A percentile compares a stretch with the other conserved stretches of the same genome.
Evolutionary conservation across 2,113 vertebrate species (phyloP).

Genomic region (Rhagologus leucostigma): DNA sequence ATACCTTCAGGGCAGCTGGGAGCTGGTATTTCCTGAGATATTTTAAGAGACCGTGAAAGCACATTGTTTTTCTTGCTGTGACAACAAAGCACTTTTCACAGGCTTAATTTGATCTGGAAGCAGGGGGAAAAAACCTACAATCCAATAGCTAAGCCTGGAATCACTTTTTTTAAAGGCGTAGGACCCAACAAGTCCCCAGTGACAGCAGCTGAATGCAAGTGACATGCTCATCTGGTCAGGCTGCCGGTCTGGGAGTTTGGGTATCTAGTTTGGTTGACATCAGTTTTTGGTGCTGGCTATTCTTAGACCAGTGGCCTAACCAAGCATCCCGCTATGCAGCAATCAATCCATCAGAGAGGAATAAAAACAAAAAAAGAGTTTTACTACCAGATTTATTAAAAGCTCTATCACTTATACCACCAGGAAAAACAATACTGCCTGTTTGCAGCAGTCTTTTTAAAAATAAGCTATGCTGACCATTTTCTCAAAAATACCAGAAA

Average conservation of each 20-base stretch:
- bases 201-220: not conserved
- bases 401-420: not conserved
- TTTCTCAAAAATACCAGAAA: not conserved
- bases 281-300: not conserved
- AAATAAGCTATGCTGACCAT: not conserved
- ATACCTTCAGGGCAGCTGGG: not conserved
- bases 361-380: not conserved
- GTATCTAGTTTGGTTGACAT: not conserved
- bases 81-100: not conserved
- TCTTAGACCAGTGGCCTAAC: not conserved
- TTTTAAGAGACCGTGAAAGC: not conserved
- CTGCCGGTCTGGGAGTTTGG: not conserved
- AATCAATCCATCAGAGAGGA: not conserved
- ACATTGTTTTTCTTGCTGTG: not conserved
- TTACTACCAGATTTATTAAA: not conserved
- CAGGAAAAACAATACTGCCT: not conserved
- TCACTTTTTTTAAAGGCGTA: not conserved
- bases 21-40: not conserved
- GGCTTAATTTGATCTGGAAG: not conserved
- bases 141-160: not conserved
- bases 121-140: rapidly evolving
- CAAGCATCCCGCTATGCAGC: not conserved
- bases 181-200: not conserved
- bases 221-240: not conserved
- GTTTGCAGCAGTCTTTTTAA: not conserved